A percentile compares a stretch with the other conserved stretches of the same genome.
Conservation (phyloP, 37 sponge, comb jelly and placozoan species). For the Aphrocallistes beatrix region DNA sequence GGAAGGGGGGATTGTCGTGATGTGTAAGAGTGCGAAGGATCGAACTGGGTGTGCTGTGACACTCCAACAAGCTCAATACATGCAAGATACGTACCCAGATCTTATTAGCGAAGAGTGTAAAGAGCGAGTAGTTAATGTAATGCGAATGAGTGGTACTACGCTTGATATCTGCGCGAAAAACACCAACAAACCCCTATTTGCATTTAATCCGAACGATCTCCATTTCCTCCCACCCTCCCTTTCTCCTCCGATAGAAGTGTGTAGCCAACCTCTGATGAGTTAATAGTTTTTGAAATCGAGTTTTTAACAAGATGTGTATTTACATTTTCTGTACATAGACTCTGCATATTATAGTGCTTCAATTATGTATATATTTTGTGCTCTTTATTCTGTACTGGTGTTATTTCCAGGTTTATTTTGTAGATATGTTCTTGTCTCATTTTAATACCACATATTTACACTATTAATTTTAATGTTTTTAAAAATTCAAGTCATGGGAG, state of each 20-base stretch:
- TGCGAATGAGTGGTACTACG: not conserved
- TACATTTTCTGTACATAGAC: not conserved
- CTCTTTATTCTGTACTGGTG: not conserved
- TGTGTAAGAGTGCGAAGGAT: not conserved
- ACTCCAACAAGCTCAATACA: not conserved
- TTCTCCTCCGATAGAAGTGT: not conserved
- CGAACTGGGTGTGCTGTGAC: not conserved
- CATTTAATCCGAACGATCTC: not conserved
- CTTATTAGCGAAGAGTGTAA: not conserved
- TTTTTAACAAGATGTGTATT: not conserved
- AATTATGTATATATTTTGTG: not conserved
- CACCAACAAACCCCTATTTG: not conserved
- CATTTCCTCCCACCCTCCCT: not conserved
- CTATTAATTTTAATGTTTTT: not conserved
- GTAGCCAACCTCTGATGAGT: not conserved
- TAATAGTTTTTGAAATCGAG: too few relatives aligned
- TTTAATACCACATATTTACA: not conserved
- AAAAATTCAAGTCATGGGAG: too few relatives aligned
- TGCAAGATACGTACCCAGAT: not conserved
- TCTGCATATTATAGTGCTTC: not conserved
- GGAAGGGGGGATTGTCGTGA: not conserved
- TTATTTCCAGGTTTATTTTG: not conserved
- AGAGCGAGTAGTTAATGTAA: not conserved
- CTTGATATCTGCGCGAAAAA: conserved; percentile 3
- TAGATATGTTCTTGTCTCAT: not conserved